Conservation (phyloP, 1,140 invertebrate species). For the Aphelenchoides besseyi region DNA sequence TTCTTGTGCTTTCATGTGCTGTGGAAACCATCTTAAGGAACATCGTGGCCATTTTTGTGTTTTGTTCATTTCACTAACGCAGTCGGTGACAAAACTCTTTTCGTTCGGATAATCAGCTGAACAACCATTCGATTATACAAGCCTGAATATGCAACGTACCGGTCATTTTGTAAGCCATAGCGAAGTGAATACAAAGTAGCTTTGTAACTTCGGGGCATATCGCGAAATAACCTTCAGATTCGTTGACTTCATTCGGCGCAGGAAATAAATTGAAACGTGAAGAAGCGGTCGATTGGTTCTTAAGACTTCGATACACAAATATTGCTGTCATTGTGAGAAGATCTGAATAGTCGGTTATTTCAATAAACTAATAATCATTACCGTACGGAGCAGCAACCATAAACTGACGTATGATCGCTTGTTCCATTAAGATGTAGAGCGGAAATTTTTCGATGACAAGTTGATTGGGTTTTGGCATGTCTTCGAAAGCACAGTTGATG, state of each 20-base stretch:
- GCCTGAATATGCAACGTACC: too few relatives aligned
- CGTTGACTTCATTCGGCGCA: not conserved
- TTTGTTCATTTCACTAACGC: not conserved
- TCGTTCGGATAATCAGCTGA: conserved; percentile 15
- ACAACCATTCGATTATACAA: not conserved
- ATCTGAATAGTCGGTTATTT: too few relatives aligned
- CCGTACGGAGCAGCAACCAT: conserved; percentile 29
- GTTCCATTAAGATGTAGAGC: conserved; percentile 31
- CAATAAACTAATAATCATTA: too few relatives aligned
- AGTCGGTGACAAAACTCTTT: not conserved
- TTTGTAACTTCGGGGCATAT: conserved; percentile 32
- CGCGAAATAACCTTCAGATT: not conserved
- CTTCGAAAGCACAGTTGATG: not conserved
- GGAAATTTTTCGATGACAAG: conserved; percentile 7
- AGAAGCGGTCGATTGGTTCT: too few relatives aligned
- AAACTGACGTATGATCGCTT: conserved; percentile 37
- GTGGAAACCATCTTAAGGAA: conserved; percentile 24
- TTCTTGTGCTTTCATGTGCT: not conserved
- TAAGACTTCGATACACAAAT: not conserved
- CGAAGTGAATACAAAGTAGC: conserved; percentile 16
- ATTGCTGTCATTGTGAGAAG: not conserved
- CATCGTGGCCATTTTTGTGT: conserved; percentile 21
- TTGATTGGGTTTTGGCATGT: not conserved
- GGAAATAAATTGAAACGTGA: conserved; percentile 4
- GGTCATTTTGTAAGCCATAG: conserved; percentile 6